A percentile compares a stretch with the other conserved stretches of the same genome.
These are phyloP conservation scores for Nomada hirtipes DNA, from an alignment of 2,888 invertebrate genomes.

Conservation along the genomic window DNA sequence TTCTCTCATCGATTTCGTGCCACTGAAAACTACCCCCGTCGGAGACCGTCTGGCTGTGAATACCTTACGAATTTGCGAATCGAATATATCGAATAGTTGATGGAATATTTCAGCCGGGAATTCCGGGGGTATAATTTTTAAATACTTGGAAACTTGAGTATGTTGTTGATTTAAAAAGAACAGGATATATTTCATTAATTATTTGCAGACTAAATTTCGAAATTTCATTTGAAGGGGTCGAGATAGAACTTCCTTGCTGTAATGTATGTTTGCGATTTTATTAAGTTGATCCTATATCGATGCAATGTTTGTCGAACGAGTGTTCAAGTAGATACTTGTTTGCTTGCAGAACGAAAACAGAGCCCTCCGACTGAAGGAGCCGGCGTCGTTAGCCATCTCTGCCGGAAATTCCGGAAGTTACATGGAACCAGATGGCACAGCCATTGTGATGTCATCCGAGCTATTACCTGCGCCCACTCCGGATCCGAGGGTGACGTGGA, in stretches of 20 bases:
- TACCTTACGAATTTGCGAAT: not conserved
- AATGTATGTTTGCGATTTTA: not conserved
- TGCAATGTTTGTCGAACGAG: not conserved
- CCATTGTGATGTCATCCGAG: slow-evolving; percentile 81
- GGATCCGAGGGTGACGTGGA: slow-evolving; percentile 87
- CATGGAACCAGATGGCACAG: slow-evolving; percentile 81
- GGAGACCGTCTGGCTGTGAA: not conserved
- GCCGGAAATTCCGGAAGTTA: slow-evolving; percentile 83
- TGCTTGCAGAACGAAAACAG: slow-evolving; percentile 92
- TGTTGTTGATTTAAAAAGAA: no score
- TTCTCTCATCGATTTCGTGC: slow-evolving; percentile 37
- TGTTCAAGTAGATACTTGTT: slow-evolving; percentile 30
- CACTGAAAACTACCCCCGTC: slow-evolving; percentile 1
- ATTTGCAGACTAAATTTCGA: not conserved
- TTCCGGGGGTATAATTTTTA: not conserved
- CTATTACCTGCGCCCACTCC: slow-evolving; percentile 80
- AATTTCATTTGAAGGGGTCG: not conserved
- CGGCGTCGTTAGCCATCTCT: slow-evolving; percentile 82
- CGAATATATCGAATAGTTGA: slow-evolving; percentile 15
- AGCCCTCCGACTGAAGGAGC: slow-evolving; percentile 90
- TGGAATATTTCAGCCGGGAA: not conserved
- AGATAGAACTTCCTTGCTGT: not conserved
- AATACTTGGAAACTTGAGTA: no score
- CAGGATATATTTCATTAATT: not conserved
- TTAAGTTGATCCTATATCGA: not conserved